Conservation (phyloP, 2,888 invertebrate genomes). For the Arge pagana region DNA sequence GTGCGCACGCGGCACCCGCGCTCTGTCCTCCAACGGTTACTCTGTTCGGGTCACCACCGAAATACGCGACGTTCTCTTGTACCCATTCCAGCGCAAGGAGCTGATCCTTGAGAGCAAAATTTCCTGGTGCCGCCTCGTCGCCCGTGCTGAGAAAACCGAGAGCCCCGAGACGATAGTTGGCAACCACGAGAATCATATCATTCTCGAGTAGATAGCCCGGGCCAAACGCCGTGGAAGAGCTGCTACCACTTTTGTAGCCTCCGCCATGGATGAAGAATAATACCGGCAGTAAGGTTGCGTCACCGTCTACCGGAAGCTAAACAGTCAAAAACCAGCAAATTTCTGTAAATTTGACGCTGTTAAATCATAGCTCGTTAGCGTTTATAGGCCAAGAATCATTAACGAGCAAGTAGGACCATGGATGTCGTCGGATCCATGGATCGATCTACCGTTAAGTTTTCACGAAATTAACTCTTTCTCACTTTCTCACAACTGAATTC, state of each 20-base stretch:
- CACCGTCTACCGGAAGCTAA: background rate
- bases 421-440: no score
- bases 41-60: slow-evolving; percentile 4
- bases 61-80: background rate
- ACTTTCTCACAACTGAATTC: no score
- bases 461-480: no score
- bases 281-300: background rate
- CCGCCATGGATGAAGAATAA: slow-evolving; percentile 3
- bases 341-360: no score
- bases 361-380: no score
- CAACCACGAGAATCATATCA: background rate
- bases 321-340: background rate
- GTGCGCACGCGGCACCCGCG: background rate
- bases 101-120: background rate
- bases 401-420: no score
- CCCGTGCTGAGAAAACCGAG: slow-evolving; percentile 3
- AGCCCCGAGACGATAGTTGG: background rate
- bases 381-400: no score
- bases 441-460: no score
- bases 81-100: slow-evolving; percentile 3
- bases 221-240: background rate
- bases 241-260: background rate
- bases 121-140: slow-evolving; percentile 1
- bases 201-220: background rate
- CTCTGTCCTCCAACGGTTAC: background rate